Evolutionary conservation across 2,113 vertebrate species (phyloP).

Genomic region (Macrotus californicus): DNA sequence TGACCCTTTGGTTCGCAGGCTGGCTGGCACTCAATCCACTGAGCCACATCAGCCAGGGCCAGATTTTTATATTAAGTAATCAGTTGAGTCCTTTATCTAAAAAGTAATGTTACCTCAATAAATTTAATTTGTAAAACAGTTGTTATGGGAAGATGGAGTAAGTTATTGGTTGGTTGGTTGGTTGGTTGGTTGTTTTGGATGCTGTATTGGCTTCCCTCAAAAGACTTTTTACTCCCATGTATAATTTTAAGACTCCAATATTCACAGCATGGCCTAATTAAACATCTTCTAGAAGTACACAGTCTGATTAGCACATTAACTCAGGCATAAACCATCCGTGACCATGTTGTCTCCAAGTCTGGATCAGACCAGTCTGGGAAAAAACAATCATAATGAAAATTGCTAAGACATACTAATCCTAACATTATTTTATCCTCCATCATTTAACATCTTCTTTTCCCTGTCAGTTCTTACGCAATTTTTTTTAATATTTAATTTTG

Average conservation of each 20-base stretch:
- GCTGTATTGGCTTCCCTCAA: not conserved
- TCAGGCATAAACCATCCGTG: slow-evolving; percentile 38
- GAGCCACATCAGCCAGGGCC: no score
- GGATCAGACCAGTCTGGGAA: not conserved
- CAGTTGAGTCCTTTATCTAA: not conserved
- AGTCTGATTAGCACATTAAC: slow-evolving; percentile 55
- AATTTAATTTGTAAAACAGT: not conserved
- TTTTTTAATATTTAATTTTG: not conserved
- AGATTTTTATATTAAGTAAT: slow-evolving; percentile 10
- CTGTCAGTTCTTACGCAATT: not conserved
- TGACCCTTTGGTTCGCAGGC: no score
- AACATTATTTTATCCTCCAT: not conserved
- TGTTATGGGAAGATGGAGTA: not conserved
- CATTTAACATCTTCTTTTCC: slow-evolving; percentile 19
- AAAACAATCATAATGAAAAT: not conserved
- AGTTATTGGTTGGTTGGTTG: not conserved
- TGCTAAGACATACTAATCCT: not conserved
- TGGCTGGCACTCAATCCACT: no score
- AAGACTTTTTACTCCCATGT: not conserved
- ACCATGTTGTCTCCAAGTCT: not conserved
- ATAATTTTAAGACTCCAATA: slow-evolving; percentile 38
- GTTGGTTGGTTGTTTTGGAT: not conserved
- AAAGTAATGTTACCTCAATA: not conserved
- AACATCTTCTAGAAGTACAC: slow-evolving; percentile 16
- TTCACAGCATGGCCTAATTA: slow-evolving; percentile 40